Percentiles rank a stretch among this genome's conserved stretches.
These are phyloP conservation scores for Pelodiscus sinensis DNA, from an alignment of 2,113 vertebrate species.

Conservation along the genomic window DNA sequence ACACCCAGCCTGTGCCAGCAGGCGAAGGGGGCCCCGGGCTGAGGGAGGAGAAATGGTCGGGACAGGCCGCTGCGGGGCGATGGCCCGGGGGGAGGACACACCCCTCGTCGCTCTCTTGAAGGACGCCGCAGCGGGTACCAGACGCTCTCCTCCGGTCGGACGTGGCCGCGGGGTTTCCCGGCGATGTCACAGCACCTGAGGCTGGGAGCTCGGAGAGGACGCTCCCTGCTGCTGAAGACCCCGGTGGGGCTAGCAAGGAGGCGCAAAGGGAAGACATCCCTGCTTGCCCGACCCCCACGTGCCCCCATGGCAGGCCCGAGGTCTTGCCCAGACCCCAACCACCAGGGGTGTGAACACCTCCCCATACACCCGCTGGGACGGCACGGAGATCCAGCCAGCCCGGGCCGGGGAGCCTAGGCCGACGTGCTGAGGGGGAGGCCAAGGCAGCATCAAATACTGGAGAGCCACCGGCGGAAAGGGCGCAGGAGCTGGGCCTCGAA, in stretches of 20 bases:
- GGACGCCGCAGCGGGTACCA: slow-evolving; percentile 30
- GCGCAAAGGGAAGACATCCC: fast-evolving
- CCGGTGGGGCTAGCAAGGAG: background rate
- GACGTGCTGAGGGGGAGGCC: background rate
- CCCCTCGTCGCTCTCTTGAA: slow-evolving; percentile 48
- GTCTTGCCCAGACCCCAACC: background rate
- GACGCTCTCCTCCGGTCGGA: background rate
- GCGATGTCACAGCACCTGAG: background rate
- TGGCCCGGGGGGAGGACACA: background rate
- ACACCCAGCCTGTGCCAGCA: slow-evolving; percentile 49
- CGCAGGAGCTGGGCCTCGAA: background rate
- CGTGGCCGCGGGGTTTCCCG: fast-evolving
- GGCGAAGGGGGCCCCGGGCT: background rate
- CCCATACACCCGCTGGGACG: background rate
- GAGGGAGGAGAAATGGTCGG: slow-evolving; percentile 2
- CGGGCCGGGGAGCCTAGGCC: background rate
- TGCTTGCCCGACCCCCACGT: background rate
- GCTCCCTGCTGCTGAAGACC: background rate
- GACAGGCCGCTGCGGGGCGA: background rate
- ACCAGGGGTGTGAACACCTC: fast-evolving
- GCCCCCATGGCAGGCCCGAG: slow-evolving; percentile 52
- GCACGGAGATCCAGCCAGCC: slow-evolving; percentile 38
- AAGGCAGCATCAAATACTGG: fast-evolving
- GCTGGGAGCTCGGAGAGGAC: background rate
- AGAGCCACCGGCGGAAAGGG: background rate